Base-by-base conservation (phyloP, 2,797 vertebrate species). In the Poecilia velifera region DNA sequence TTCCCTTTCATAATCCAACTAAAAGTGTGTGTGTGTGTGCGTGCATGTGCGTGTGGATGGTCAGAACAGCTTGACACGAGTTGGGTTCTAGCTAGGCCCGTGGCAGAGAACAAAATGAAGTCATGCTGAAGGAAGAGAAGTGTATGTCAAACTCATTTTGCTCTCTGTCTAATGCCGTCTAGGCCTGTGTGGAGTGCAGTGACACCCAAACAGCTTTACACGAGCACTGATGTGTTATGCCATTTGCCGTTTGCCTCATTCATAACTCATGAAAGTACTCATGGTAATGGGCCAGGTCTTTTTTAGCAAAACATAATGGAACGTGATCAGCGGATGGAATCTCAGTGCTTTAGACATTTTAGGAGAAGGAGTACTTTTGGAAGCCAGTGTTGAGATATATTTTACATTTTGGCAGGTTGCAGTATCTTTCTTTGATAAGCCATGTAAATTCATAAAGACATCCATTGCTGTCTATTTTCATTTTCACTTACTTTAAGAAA, bases 221-320 rank as follows among this genome's bases (percentile, higher is more conserved):
- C 91, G 85, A 92, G 91, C 45, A 14, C 87, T 93, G 93, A 95
- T 94, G 84, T 87, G 91, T 91, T 93, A 84, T 92, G 93, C 92
- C 91, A 89, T 92, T 92, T 91, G 86, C 89, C 84, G 87, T 94
- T 93, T 86, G 92, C 93, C 91, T 95, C 93, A 94, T 95, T 91
- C 92, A 93, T 95, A 94, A 95, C 92, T 94, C 89, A 92, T 91
- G 91, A 92, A 92, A 90, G 92, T 91, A 89, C 93, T 93, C 90
- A 79, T 87, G 89, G 87, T 94, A 94, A 94, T 90, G 89, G 90
- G 74, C 57, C 87, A 79, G 90, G 82, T 88, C 74, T 77, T 76
- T 76, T 84, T 91, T 91, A 93, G 94, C 92, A 91, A 94, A 95
- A 94, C 89, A 91, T 93, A 93, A 94, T 93, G 91, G 94, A 91